Evolutionary conservation across 2,797 vertebrate genomes (phyloP).

Genomic region (Sebastes trivittatus): DNA sequence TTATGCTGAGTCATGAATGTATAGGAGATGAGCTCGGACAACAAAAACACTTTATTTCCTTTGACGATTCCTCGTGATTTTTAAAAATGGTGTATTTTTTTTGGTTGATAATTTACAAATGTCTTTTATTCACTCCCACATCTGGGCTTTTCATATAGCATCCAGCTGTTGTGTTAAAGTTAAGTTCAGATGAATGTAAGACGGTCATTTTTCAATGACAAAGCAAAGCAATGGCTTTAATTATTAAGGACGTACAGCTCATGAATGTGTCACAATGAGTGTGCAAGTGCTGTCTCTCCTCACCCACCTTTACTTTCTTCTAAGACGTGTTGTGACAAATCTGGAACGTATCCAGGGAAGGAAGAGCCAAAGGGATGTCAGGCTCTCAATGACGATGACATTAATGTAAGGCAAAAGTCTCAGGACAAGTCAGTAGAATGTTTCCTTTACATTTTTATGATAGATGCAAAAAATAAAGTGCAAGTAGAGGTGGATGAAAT

Average conservation of each 20-base stretch:
- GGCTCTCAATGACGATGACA: neutral
- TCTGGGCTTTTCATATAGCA: neutral
- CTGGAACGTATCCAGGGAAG: neutral
- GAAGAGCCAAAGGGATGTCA: neutral
- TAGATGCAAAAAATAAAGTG: neutral
- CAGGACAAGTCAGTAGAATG: neutral
- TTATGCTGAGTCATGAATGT: neutral
- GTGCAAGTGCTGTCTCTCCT: neutral
- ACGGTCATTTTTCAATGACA: neutral
- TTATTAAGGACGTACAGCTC: neutral
- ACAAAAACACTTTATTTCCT: neutral
- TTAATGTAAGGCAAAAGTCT: neutral
- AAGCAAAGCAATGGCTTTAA: constrained; percentile 14
- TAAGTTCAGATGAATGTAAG: neutral
- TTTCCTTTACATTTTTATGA: neutral
- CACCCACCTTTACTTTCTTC: neutral
- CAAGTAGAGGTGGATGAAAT: neutral
- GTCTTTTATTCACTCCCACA: neutral
- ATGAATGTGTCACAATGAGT: neutral
- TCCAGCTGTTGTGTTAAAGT: neutral
- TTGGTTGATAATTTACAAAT: neutral
- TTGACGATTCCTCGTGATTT: neutral
- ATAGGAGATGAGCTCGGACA: neutral
- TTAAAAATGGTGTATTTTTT: neutral
- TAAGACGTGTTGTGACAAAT: neutral